Evolutionary conservation across 2,888 invertebrate genomes (phyloP), one percentile per base, ranked within the genome.

Genomic region (Erannis defoliaria): DNA sequence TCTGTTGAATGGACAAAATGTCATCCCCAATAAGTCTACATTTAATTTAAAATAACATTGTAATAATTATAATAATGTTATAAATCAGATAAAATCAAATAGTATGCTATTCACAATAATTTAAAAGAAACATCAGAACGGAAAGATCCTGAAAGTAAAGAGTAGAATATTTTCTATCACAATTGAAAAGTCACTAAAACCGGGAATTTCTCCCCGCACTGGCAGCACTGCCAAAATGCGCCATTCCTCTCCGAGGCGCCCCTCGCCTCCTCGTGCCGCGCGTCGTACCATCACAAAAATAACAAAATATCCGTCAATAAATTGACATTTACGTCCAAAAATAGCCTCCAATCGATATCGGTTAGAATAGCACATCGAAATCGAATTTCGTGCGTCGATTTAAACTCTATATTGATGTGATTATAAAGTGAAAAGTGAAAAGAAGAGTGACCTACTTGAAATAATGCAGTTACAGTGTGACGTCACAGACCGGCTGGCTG

Each of bases 221-320:
- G 78, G 85, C 82, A 88, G 76, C 85, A 75, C 78, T 54, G 9
- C 8, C 58, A 29, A 77, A 82, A 84, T 89, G 86, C 88, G 88
- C 88, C 88, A 88, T 85, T 87, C 65, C 55, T 53, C 81, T 87
- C 61, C 56, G 58, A 81, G 80, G 81, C 84, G 80, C 68, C 73
- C 71, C 66, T 62, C 72, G 73, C 78, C 80, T 80, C 79, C 74
- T 74, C 70, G 72, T 69, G 74, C 33, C 55, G 68, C 76, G 73
- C 69, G 67, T 67, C 70, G 57, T 56, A 71, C 77, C 77, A 78
- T 79, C 79, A 83, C 70, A 75, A 81, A 78, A 84, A 84, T 76
- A 88, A 74, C 46, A 38, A 62, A 64, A 68, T 56, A 59, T 49
- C 67, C 62, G 62, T 48, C 55, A 62, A 66, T 63, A 63, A 66